Percentiles rank a stretch among this genome's conserved stretches.
These are phyloP conservation scores for Gnathonemus longibarbis DNA, from an alignment of 2,113 vertebrate species.

Conservation along the genomic window DNA sequence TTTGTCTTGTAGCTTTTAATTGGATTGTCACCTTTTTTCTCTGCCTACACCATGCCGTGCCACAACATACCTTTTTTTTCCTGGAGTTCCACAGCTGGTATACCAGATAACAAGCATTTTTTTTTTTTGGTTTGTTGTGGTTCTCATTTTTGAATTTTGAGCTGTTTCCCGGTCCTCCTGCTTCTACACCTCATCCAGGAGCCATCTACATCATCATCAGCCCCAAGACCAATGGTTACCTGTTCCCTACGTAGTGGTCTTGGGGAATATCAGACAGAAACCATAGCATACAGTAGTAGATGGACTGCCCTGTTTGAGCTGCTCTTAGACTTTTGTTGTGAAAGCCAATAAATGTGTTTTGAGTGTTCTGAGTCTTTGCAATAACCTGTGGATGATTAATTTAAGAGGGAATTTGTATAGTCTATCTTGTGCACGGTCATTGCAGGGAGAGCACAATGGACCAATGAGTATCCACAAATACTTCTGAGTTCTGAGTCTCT, in stretches of 20 bases:
- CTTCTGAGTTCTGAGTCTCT: neutral
- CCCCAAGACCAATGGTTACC: neutral
- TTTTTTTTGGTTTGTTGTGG: neutral
- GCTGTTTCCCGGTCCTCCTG: neutral
- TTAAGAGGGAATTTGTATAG: neutral
- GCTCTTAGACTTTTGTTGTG: neutral
- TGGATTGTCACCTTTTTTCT: too few relatives aligned
- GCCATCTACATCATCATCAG: neutral
- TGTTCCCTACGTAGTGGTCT: neutral
- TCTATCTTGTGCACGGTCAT: neutral
- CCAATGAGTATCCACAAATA: neutral
- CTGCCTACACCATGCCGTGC: too few relatives aligned
- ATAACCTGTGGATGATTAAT: neutral
- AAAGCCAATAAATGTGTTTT: neutral
- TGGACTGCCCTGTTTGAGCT: neutral
- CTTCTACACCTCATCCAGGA: neutral
- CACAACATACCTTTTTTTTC: neutral
- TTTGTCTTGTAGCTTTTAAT: too few relatives aligned
- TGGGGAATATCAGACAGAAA: neutral
- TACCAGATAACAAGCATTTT: neutral
- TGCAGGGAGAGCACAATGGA: neutral
- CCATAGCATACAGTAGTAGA: neutral
- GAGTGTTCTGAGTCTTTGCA: neutral
- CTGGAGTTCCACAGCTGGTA: neutral
- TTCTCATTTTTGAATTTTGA: neutral